Percentiles rank a stretch among this genome's conserved stretches.
Evolutionary conservation across 1,140 invertebrate genomes (phyloP).

Genomic region (Plodia interpunctella): DNA sequence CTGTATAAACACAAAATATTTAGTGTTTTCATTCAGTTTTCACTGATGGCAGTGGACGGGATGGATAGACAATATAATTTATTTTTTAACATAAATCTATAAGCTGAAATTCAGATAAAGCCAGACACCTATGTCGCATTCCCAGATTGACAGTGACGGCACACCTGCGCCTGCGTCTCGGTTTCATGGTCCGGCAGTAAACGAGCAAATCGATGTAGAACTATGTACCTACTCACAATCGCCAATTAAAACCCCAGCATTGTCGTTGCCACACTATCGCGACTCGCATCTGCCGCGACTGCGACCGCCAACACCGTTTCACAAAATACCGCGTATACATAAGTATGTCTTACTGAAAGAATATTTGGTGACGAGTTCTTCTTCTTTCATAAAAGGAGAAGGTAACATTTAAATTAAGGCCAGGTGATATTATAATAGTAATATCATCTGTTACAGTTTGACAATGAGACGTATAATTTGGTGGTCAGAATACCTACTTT

Average conservation of each 20-base stretch:
- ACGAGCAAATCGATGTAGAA: constrained; percentile 24
- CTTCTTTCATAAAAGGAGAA: no score
- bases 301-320: constrained; percentile 17
- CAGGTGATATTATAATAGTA: no score
- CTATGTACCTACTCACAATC: constrained; percentile 11
- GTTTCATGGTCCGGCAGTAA: background rate
- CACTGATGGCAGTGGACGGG: no score
- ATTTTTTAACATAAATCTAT: constrained; percentile 2
- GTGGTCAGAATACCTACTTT: no score
- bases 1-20: no score
- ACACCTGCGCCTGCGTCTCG: constrained; percentile 10
- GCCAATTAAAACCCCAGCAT: constrained; percentile 61
- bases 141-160: constrained; percentile 1
- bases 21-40: no score
- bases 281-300: constrained; percentile 32
- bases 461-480: no score
- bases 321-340: background rate
- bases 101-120: background rate
- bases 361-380: no score
- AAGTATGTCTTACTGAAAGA: background rate
- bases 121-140: background rate
- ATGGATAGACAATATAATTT: no score
- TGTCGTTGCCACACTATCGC: constrained; percentile 48
- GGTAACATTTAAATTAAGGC: no score
- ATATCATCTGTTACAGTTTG: no score